Conservation (phyloP, 2,113 vertebrate species). For the Pitta sordida region DNA sequence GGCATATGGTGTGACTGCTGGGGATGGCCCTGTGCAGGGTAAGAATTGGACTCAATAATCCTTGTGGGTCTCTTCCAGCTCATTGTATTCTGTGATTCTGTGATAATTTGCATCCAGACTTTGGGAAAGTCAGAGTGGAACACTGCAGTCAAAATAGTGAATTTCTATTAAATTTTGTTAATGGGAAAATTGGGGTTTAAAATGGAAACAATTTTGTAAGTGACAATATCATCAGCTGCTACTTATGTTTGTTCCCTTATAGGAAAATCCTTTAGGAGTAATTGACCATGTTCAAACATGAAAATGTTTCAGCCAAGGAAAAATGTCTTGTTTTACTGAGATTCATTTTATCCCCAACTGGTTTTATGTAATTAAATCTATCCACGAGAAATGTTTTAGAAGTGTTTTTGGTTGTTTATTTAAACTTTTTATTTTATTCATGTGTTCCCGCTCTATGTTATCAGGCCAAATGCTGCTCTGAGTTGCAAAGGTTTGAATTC, state of each 20-base stretch:
- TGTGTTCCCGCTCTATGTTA: neutral
- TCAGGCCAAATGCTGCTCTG: neutral
- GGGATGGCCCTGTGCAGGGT: neutral
- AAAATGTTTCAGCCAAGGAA: neutral
- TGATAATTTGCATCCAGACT: neutral
- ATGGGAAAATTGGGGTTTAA: neutral
- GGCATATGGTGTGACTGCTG: neutral
- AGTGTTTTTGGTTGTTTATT: neutral
- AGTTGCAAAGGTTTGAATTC: neutral
- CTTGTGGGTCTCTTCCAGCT: neutral
- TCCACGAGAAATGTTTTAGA: neutral
- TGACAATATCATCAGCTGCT: constrained; percentile 12
- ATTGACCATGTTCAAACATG: neutral
- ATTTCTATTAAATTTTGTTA: neutral
- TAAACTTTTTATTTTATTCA: neutral
- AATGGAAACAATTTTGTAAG: neutral
- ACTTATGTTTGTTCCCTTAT: neutral
- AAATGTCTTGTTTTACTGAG: neutral
- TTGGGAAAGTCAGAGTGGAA: neutral
- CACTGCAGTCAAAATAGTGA: neutral
- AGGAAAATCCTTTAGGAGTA: constrained; percentile 4
- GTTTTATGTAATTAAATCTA: constrained; percentile 19
- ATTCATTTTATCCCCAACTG: neutral
- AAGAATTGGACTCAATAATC: neutral
- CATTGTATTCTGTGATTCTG: neutral